Conservation (phyloP, 2,888 invertebrate genomes). For the Acronicta psi region DNA sequence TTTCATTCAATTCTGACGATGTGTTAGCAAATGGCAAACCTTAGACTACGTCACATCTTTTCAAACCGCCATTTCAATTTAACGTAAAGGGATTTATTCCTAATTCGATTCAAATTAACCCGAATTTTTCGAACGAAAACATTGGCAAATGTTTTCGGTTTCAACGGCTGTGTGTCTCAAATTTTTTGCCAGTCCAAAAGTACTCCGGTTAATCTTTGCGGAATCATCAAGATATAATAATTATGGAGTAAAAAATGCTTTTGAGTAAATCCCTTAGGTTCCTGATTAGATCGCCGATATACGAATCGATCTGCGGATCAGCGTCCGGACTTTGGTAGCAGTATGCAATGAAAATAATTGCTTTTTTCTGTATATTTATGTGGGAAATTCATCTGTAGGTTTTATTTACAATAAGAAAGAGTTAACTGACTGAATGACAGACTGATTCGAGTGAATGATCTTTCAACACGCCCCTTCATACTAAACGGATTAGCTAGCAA, state of each 20-base stretch:
- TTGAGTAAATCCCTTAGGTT: slow-evolving; percentile 45
- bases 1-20: slow-evolving; percentile 32
- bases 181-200: slow-evolving; percentile 23
- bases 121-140: slow-evolving; percentile 6
- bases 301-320: slow-evolving; percentile 24
- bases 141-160: slow-evolving; percentile 7
- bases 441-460: too few species aligned
- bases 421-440: too few species aligned
- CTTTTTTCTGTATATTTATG: too few species aligned
- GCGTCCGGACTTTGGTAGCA: background rate
- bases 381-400: too few species aligned
- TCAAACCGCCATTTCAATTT: slow-evolving; percentile 39
- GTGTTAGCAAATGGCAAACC: too few species aligned
- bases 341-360: slow-evolving; percentile 8
- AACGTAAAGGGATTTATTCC: slow-evolving; percentile 31
- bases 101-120: slow-evolving; percentile 16
- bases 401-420: too few species aligned
- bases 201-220: slow-evolving; percentile 29
- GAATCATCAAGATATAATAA: slow-evolving; percentile 48
- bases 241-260: slow-evolving; percentile 39
- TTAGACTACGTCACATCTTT: slow-evolving; percentile 28
- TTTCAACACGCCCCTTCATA: too few species aligned
- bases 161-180: slow-evolving; percentile 23
- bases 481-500: too few species aligned
- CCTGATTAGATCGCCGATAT: slow-evolving; percentile 36